Conservation (phyloP, 1,140 invertebrate species). For the Zaprionus tsacasi region DNA sequence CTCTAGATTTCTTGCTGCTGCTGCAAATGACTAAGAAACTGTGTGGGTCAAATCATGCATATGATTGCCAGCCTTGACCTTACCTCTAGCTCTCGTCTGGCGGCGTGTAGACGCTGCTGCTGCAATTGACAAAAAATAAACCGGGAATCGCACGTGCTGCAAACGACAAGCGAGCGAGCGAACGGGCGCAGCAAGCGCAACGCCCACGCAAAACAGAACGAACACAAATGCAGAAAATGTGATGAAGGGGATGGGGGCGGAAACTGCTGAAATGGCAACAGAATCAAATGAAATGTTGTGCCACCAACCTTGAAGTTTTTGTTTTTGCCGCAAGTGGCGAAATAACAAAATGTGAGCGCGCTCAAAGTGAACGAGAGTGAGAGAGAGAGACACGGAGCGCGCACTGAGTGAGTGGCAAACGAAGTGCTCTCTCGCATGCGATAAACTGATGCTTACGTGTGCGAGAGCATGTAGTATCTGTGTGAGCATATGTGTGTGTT, state of each 20-base stretch:
- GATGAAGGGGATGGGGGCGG: not conserved
- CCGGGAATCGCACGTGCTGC: conserved; percentile 45
- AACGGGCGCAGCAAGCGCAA: conserved; percentile 8
- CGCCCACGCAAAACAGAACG: conserved; percentile 21
- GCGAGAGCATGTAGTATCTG: conserved; percentile 59
- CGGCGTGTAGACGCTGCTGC: conserved; percentile 10
- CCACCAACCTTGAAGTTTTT: conserved; percentile 53
- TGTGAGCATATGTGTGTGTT: conserved; percentile 46
- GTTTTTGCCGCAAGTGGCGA: conserved; percentile 33
- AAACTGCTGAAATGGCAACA: conserved; percentile 47
- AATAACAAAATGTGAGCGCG: conserved; percentile 26
- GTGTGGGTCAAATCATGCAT: conserved; percentile 15
- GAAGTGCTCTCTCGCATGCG: conserved; percentile 63
- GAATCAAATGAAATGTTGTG: conserved; percentile 48
- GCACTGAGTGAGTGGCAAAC: conserved; percentile 17
- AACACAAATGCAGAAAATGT: conserved; percentile 1
- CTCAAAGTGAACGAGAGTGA: conserved; percentile 13
- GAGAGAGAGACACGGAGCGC: not conserved
- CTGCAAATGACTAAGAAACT: conserved; percentile 24
- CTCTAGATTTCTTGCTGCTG: not conserved
- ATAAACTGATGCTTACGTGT: conserved; percentile 59
- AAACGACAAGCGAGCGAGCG: conserved; percentile 8
- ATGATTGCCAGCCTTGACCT: conserved; percentile 37
- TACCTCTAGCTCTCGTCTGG: conserved; percentile 16
- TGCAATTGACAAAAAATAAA: conserved; percentile 27